These are phyloP conservation scores for Drosophila rubida DNA, from an alignment of 2,888 invertebrate genomes.

Conservation along the genomic window DNA sequence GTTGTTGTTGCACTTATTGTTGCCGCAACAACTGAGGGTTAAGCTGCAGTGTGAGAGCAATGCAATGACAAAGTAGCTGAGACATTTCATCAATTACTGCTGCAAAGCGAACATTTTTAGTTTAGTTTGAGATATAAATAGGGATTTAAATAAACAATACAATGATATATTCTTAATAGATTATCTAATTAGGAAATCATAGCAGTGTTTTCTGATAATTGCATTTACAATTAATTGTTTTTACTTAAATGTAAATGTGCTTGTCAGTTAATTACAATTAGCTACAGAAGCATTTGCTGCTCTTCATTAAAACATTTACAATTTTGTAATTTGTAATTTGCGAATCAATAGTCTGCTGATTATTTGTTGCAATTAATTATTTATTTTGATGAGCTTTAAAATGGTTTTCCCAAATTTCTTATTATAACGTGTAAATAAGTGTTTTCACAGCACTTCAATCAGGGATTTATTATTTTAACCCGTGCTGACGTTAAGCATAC, in stretches of 20 bases:
- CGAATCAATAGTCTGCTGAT: too few species aligned
- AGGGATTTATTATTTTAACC: neutral
- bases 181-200: too few species aligned
- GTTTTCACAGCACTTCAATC: neutral
- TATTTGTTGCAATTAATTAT: neutral
- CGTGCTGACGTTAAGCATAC: neutral
- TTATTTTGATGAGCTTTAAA: neutral
- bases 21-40: slow-evolving; percentile 6
- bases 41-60: neutral
- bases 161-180: too few species aligned
- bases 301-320: too few species aligned
- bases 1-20: slow-evolving; percentile 3
- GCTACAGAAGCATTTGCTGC: too few species aligned
- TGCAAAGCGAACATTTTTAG: neutral
- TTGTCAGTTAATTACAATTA: too few species aligned
- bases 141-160: neutral
- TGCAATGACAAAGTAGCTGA: neutral
- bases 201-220: too few species aligned
- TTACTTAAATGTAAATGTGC: too few species aligned
- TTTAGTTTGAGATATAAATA: neutral
- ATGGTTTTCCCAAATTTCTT: neutral
- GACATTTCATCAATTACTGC: slow-evolving; percentile 17
- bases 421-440: neutral
- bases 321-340: too few species aligned
- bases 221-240: too few species aligned